A percentile compares a stretch with the other conserved stretches of the same genome.
Evolutionary conservation across 1,140 invertebrate species (phyloP).

Genomic region (Lepidurus arcticus): DNA sequence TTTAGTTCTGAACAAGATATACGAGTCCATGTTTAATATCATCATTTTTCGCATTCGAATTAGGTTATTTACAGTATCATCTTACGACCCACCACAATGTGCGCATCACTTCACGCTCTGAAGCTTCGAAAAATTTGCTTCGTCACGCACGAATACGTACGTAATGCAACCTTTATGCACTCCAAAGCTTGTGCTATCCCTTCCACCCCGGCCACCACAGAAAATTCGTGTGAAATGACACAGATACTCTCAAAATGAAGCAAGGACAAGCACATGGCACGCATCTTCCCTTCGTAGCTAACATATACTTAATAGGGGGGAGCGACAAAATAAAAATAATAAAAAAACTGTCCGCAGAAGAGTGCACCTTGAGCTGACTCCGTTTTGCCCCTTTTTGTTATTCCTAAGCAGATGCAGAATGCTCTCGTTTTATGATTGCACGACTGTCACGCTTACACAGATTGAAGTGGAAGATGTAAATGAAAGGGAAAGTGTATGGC

Average conservation of each 20-base stretch:
- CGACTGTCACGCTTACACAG: slow-evolving; percentile 3
- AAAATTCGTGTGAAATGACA: slow-evolving; percentile 18
- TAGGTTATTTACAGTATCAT: background rate
- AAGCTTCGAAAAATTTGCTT: background rate
- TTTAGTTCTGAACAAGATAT: background rate
- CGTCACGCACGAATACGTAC: background rate
- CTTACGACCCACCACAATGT: background rate
- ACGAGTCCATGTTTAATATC: background rate
- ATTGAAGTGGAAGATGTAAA: background rate
- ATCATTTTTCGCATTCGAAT: background rate
- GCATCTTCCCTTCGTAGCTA: background rate
- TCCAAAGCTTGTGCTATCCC: background rate
- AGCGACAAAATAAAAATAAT: background rate
- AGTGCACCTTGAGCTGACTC: background rate
- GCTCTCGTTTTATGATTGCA: slow-evolving; percentile 8
- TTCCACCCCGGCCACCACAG: background rate
- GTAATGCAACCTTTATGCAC: background rate
- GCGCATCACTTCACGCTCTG: background rate
- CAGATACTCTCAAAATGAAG: background rate
- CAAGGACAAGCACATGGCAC: background rate
- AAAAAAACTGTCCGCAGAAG: background rate
- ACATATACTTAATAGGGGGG: background rate
- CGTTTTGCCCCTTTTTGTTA: background rate
- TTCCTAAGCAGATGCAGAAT: background rate
- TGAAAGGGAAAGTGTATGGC: slow-evolving; percentile 2